A percentile compares a stretch with the other conserved stretches of the same genome.
Evolutionary conservation across 2,797 vertebrate species (phyloP).

Genomic region (Enteromius fasciolatus): DNA sequence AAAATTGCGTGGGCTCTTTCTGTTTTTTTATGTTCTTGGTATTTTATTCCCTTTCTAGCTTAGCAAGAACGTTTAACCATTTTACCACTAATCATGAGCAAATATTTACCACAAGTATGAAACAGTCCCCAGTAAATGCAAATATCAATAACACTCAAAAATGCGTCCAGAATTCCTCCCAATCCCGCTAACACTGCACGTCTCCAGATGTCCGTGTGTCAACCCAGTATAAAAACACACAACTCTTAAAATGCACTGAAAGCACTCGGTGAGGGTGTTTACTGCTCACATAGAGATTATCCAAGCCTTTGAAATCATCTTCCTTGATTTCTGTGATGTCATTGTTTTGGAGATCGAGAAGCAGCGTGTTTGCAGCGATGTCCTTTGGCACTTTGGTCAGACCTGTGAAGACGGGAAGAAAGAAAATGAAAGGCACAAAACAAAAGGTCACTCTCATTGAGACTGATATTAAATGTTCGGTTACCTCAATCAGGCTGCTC

Average conservation of each 20-base stretch:
- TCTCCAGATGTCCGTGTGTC: constrained; percentile 31
- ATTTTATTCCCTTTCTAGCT: constrained; percentile 8
- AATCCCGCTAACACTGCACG: constrained; percentile 8
- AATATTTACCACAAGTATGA: constrained; percentile 40
- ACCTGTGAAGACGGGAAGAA: constrained; percentile 73
- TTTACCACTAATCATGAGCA: constrained; percentile 21
- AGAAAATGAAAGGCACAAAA: neutral
- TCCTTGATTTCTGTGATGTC: constrained; percentile 96
- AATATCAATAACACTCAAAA: constrained; percentile 30
- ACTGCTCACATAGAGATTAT: constrained; percentile 88
- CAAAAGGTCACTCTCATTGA: neutral
- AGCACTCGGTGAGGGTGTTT: neutral
- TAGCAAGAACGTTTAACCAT: neutral
- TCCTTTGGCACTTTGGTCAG: constrained; percentile 87
- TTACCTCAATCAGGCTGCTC: neutral
- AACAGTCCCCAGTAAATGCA: constrained; percentile 16
- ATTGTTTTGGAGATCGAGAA: constrained; percentile 98
- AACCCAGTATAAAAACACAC: constrained; percentile 18
- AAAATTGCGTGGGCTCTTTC: neutral
- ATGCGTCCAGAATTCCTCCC: constrained; percentile 12
- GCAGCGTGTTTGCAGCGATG: constrained; percentile 87
- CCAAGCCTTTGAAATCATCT: constrained; percentile 90
- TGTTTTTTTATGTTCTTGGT: neutral
- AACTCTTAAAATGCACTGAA: neutral
- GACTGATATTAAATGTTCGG: neutral